phyloP scores from a whole-genome alignment of 2,797 vertebrate genomes.

The Megalops cyprinoides region DNA sequence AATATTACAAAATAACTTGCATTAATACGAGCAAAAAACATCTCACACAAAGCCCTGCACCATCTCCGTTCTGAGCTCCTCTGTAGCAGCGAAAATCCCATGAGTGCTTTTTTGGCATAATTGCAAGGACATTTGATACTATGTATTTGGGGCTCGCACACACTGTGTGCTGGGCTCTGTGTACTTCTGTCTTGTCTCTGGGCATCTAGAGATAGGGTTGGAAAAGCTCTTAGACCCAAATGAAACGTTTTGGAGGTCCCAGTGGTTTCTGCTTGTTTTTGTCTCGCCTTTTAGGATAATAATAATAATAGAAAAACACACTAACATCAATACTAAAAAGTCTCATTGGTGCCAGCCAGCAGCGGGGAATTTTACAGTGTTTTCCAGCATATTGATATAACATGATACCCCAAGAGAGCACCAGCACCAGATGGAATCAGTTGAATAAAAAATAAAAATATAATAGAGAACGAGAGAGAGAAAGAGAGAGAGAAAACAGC shows the following conservation, averaged over 20 bases:
- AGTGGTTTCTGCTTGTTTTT: neutral
- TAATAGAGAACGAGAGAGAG: constrained; percentile 22
- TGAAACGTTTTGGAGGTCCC: neutral
- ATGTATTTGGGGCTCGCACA: neutral
- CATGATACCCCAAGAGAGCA: constrained; percentile 53
- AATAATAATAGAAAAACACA: neutral
- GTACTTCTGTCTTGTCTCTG: neutral
- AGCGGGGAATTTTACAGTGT: neutral
- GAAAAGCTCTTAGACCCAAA: neutral
- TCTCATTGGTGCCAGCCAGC: neutral
- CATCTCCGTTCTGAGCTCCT: constrained; percentile 1
- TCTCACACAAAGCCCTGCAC: constrained; percentile 15
- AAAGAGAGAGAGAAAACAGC: neutral
- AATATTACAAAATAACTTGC: constrained; percentile 15
- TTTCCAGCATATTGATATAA: constrained; percentile 42
- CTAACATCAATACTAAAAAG: neutral
- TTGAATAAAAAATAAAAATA: constrained; percentile 21
- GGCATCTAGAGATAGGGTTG: neutral
- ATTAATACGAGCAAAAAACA: neutral
- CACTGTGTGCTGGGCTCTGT: neutral
- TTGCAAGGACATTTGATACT: neutral
- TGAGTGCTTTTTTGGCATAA: constrained; percentile 23
- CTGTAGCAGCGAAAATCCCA: constrained; percentile 18
- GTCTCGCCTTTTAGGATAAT: neutral
- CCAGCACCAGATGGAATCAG: constrained; percentile 53